Percentiles rank a stretch among this genome's conserved stretches.
phyloP scores from a whole-genome alignment of 2,797 vertebrate species.

The Enoplosus armatus region DNA sequence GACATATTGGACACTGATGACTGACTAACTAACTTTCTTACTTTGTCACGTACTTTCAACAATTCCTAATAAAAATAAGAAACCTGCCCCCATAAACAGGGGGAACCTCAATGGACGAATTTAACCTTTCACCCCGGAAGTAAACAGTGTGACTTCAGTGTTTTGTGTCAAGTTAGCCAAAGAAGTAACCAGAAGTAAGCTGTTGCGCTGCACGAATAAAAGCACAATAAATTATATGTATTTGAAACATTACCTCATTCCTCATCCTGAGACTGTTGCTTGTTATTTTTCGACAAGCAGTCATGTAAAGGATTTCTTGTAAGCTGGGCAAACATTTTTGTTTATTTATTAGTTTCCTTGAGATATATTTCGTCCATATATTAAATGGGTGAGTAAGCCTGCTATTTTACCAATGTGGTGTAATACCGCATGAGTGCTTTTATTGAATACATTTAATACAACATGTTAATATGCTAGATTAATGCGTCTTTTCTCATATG shows the following conservation, averaged over 20 bases:
- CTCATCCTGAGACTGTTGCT: background rate
- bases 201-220: constrained; percentile 17
- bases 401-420: too few species aligned
- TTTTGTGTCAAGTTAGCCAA: background rate
- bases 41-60: background rate
- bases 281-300: background rate
- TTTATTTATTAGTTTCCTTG: background rate
- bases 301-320: background rate
- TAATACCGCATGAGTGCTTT: too few species aligned
- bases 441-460: too few species aligned
- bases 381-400: too few species aligned
- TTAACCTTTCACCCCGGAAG: constrained; percentile 69
- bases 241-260: background rate
- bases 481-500: background rate
- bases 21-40: too few species aligned
- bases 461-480: background rate
- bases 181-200: background rate
- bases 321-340: background rate
- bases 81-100: background rate
- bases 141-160: constrained; percentile 49
- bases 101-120: background rate
- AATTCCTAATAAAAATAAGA: background rate
- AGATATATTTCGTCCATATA: background rate
- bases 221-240: background rate
- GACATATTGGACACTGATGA: constrained; percentile 69